phyloP scores from a whole-genome alignment of 2,888 invertebrate genomes.

The Heliconius ethilla region DNA sequence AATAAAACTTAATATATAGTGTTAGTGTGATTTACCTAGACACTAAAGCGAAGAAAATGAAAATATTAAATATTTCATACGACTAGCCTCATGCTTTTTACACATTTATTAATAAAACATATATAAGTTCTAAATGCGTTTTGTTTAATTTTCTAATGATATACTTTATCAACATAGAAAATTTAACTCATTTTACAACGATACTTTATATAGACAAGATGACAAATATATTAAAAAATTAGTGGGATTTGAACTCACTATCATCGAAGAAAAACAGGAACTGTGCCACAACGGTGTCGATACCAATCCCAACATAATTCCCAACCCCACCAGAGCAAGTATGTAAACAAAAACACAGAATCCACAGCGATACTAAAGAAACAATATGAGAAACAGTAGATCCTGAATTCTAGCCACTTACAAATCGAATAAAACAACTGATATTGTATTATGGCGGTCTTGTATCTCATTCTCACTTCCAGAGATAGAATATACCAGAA shows the following conservation, averaged over 20 bases:
- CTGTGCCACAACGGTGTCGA: neutral
- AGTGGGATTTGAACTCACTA: neutral
- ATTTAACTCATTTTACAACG: neutral
- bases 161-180: neutral
- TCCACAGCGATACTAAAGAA: slow-evolving; percentile 57
- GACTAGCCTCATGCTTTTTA: neutral
- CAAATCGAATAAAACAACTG: slow-evolving; percentile 77
- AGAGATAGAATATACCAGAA: slow-evolving; percentile 48
- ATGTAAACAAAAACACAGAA: slow-evolving; percentile 47
- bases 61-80: no score
- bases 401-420: slow-evolving; percentile 69
- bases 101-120: neutral
- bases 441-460: slow-evolving; percentile 77
- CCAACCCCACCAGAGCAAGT: slow-evolving; percentile 6
- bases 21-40: no score
- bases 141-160: neutral
- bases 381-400: slow-evolving; percentile 73
- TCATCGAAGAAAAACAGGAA: neutral
- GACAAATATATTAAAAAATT: neutral
- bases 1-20: no score
- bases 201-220: no score
- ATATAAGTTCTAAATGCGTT: neutral
- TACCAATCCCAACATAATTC: neutral
- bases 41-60: no score
- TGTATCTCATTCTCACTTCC: slow-evolving; percentile 58